Percentiles rank a stretch among this genome's conserved stretches.
phyloP scores from a whole-genome alignment of 2,797 vertebrate species.

The Pyrrhura leucotis region DNA sequence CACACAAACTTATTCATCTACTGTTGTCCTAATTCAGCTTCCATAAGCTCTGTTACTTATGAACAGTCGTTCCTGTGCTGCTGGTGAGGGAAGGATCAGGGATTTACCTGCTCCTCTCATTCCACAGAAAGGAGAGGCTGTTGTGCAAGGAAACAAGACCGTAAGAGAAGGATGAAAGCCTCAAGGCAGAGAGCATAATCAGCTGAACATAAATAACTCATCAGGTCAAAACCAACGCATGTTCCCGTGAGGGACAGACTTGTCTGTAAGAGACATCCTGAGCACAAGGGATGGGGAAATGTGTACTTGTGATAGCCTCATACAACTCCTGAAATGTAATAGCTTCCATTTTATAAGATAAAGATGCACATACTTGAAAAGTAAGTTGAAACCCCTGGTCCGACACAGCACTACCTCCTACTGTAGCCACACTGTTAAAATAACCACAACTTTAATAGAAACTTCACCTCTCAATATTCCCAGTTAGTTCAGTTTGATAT shows the following conservation, averaged over 20 bases:
- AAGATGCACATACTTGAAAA: background rate
- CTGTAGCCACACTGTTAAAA: background rate
- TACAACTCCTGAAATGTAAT: background rate
- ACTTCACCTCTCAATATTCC: background rate
- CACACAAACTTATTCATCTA: background rate
- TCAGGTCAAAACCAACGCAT: background rate
- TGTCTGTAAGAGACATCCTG: background rate
- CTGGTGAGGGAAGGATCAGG: too few relatives aligned
- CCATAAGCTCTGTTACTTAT: background rate
- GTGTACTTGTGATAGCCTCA: background rate
- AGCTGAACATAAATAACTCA: rapidly evolving
- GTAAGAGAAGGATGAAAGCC: background rate
- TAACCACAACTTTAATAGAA: background rate
- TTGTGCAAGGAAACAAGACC: background rate
- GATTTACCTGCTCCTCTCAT: background rate
- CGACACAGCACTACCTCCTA: background rate
- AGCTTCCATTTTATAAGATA: background rate
- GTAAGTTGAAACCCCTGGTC: background rate
- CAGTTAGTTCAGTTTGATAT: background rate
- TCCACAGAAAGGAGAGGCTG: background rate
- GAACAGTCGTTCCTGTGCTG: rapidly evolving
- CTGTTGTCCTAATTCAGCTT: background rate
- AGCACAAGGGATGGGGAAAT: background rate
- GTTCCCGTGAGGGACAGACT: rapidly evolving
- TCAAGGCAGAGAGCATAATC: background rate